Conservation (phyloP, 2,113 vertebrate genomes). For the Gallinago media region DNA sequence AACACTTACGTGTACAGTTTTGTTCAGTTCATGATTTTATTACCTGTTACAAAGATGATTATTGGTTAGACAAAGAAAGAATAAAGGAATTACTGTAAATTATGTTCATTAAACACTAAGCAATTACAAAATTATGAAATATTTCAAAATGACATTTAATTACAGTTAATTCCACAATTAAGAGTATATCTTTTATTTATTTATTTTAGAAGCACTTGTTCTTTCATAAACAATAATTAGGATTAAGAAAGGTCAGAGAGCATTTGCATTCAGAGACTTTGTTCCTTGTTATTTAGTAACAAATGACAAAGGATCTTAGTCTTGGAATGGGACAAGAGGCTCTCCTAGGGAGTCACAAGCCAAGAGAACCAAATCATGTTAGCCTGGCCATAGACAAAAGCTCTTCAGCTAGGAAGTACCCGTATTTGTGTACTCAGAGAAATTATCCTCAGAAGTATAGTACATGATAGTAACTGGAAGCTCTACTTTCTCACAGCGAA, state of each 20-base stretch:
- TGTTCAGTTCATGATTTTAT: slow-evolving; percentile 43
- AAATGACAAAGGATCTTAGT: slow-evolving; percentile 23
- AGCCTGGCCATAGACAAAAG: not conserved
- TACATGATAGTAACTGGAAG: not conserved
- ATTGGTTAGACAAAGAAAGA: slow-evolving; percentile 62
- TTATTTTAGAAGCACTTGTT: slow-evolving; percentile 31
- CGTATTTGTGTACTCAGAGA: not conserved
- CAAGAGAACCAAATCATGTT: not conserved
- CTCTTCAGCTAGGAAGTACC: not conserved
- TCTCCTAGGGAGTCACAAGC: not conserved
- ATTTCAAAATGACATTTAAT: slow-evolving; percentile 65
- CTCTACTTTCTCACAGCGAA: not conserved
- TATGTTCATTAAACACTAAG: slow-evolving; percentile 68
- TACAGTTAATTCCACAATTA: slow-evolving; percentile 63
- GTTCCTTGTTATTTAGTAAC: slow-evolving; percentile 7
- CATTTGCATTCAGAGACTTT: slow-evolving; percentile 38
- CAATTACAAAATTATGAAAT: slow-evolving; percentile 74
- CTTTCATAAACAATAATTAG: slow-evolving; percentile 71
- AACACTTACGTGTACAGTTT: slow-evolving; percentile 68
- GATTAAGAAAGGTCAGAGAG: slow-evolving; percentile 60
- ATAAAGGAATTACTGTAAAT: slow-evolving; percentile 74
- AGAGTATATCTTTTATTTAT: slow-evolving; percentile 33
- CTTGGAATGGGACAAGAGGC: not conserved
- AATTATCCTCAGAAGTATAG: not conserved
- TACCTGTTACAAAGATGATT: slow-evolving; percentile 70